Evolutionary conservation across 2,888 invertebrate species (phyloP).

Genomic region (Heliconius ismenius): DNA sequence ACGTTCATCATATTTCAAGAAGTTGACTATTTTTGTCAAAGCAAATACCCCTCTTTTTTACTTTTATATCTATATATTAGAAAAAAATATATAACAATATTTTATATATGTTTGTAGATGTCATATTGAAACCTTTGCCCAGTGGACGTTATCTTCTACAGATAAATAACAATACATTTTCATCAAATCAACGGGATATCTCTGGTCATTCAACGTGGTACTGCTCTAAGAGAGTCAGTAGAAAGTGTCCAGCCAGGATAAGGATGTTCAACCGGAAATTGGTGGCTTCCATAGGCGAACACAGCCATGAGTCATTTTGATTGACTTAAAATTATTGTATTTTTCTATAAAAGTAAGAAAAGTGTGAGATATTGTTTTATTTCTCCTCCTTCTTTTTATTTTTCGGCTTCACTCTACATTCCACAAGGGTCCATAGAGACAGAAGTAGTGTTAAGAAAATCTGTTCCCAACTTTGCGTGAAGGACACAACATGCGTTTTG

Average conservation of each 20-base stretch:
- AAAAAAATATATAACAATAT: constrained; percentile 2
- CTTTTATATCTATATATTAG: neutral
- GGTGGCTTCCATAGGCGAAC: constrained; percentile 39
- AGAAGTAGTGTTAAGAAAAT: too few relatives aligned
- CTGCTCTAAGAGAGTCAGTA: constrained; percentile 50
- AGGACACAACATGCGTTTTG: too few relatives aligned
- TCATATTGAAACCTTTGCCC: constrained; percentile 45
- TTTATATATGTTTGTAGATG: constrained; percentile 37
- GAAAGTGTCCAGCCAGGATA: constrained; percentile 46
- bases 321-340: neutral
- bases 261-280: constrained; percentile 43
- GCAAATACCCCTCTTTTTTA: neutral
- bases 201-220: constrained; percentile 48
- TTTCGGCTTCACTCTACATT: neutral
- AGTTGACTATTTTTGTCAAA: too few relatives aligned
- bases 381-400: neutral
- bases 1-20: too few relatives aligned
- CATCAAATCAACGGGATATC: constrained; percentile 45
- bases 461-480: too few relatives aligned
- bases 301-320: constrained; percentile 41
- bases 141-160: constrained; percentile 49
- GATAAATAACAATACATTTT: constrained; percentile 47
- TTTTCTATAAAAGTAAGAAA: neutral
- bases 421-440: too few relatives aligned
- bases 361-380: neutral